Evolutionary conservation across 2,888 invertebrate genomes (phyloP), one percentile per base, ranked within the genome.

Genomic region (Lithophane semibrunnea): DNA sequence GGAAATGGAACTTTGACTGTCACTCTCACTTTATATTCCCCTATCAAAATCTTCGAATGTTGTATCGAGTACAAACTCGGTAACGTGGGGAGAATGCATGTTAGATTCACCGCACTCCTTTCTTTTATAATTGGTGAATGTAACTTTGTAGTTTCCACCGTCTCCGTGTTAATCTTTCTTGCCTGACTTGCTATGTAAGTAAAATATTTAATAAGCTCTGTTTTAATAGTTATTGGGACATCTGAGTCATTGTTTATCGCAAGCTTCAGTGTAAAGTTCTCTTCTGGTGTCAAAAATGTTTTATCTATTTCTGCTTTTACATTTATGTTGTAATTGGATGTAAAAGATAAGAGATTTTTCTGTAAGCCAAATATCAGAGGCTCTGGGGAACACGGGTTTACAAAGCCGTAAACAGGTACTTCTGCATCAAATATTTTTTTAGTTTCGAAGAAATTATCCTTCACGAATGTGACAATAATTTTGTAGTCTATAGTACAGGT

Each of bases 1-100:
- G 89, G 92, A 18, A 91, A 78, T 0, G 92, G 91, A 0, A 92
- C 61, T 65, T 80, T 78, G 0, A 82, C 73, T 0, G 89, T 91
- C 3, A 92, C 82, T 71, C 82, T 88, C 1, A 92, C 73, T 66
- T 72, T 82, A 42, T 87, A 92, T 7, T 90, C 85, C 44, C 86
- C 88, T 21, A 24, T 71, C 8, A 92, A 76, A 29, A 91, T 82
- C 29, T 83, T 87, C 0, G 88, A 75, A 75, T 92, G 56, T 42
- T 90, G 90, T 67, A 92, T 87, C 4, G 90, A 87, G 61, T 88
- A 88, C 37, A 90, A 49, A 47, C 83, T 79, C 2, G 79, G 61
- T 37, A 80, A 74, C 3, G 88, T 88, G 8, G 86, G 85, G 3
- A 91, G 29, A 0, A 49, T 54, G 13, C 66, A 82, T 0, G 64